Conservation (phyloP, 2,888 invertebrate genomes). For the Drymonia ruficornis region DNA sequence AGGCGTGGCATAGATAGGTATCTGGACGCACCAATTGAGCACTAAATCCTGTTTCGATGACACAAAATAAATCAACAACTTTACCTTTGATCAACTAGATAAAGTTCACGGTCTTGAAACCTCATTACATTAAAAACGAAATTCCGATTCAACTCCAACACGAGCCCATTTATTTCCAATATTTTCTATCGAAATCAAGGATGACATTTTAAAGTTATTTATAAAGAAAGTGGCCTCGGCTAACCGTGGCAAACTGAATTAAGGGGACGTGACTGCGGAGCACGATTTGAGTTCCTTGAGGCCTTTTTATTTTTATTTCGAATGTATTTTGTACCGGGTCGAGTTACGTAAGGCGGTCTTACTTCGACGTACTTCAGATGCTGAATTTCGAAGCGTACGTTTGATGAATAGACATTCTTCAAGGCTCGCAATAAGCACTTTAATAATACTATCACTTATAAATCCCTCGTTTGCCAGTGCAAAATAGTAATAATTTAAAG, state of each 20-base stretch:
- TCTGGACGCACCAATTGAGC: too few species aligned
- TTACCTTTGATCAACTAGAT: too few species aligned
- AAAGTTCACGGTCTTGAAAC: too few species aligned
- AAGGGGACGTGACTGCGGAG: slow-evolving; percentile 58
- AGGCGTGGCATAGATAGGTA: too few species aligned
- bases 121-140: background rate
- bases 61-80: too few species aligned
- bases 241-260: slow-evolving; percentile 62
- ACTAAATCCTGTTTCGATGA: too few species aligned
- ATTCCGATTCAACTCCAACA: slow-evolving; percentile 18
- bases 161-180: slow-evolving; percentile 21
- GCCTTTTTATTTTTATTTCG: slow-evolving; percentile 42
- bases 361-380: slow-evolving; percentile 10
- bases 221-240: slow-evolving; percentile 50
- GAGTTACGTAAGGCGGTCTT: slow-evolving; percentile 26
- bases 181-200: slow-evolving; percentile 39
- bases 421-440: too few species aligned
- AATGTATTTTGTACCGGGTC: slow-evolving; percentile 27
- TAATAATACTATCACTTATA: too few species aligned
- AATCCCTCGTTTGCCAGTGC: too few species aligned
- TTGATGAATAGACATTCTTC: too few species aligned
- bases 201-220: slow-evolving; percentile 36
- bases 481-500: too few species aligned
- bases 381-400: too few species aligned
- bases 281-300: slow-evolving; percentile 53